Evolutionary conservation across 2,797 vertebrate species (phyloP), one percentile per base, ranked within the genome.

Genomic region (Mallotus villosus): DNA sequence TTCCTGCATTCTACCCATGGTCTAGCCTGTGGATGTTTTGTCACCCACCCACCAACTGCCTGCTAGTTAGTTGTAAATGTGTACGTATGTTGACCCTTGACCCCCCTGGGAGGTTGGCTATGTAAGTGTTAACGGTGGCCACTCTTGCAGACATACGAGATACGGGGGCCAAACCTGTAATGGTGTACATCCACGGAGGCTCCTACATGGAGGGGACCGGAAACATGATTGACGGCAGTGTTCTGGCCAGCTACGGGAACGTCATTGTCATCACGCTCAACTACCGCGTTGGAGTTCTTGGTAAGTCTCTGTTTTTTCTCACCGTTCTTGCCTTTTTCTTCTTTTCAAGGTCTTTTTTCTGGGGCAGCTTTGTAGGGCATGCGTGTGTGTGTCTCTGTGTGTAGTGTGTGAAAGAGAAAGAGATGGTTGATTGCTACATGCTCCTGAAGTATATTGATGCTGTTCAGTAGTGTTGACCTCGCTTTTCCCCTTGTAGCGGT

Each of bases 141-240:
- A 84, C 93, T 96, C 86, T 93, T 97, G 83, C 96, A 99, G 97
- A 99, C 95, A 99, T 99, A 90, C 96, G 97, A 91, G 97, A 99
- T 82, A 97, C 95, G 74, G 97, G 97, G 53, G 96, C 97, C 94
- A 99, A 99, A 88, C 97, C 97, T 0, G 97, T 99, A 92, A 99
- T 99, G 97, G 97, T 99, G 82, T 99, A 98, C 79, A 98, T 99
- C 91, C 97, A 99, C 0, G 97, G 97, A 32, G 97, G 97, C 59
- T 99, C 97, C 0, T 99, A 99, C 94, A 99, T 99, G 97, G 97
- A 99, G 89, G 97, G 97, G 80, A 99, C 97, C 0, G 97, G 97
- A 77, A 99, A 99, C 94, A 98, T 99, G 97, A 98, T 99, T 63
- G 97, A 99, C 68, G 97, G 96, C 86, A 98, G 97, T 27, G 90